Conservation (phyloP, 1,140 invertebrate genomes). For the Drosophila nigrodunni region DNA sequence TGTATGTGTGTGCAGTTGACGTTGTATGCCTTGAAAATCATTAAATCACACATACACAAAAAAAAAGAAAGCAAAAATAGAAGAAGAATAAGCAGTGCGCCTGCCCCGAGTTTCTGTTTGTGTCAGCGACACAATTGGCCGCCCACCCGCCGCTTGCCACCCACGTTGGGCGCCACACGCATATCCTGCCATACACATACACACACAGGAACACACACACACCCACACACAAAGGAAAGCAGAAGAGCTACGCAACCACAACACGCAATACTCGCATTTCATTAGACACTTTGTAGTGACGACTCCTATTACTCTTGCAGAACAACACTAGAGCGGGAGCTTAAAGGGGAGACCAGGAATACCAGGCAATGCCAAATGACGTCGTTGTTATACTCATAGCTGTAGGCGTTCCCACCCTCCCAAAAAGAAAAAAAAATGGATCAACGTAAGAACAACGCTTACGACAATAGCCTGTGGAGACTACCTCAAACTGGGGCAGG, state of each 20-base stretch:
- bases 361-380: conserved; percentile 29
- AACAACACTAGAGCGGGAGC: conserved; percentile 2
- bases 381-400: conserved; percentile 27
- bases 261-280: conserved; percentile 82
- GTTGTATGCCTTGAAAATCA: conserved; percentile 73
- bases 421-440: conserved; percentile 12
- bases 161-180: conserved; percentile 52
- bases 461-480: conserved; percentile 12
- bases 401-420: conserved; percentile 31
- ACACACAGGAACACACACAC: conserved; percentile 18
- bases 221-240: conserved; percentile 12
- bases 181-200: conserved; percentile 58
- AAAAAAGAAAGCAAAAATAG: not conserved
- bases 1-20: conserved; percentile 55
- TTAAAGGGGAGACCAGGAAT: not conserved
- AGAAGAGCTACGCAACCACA: conserved; percentile 78
- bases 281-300: conserved; percentile 82
- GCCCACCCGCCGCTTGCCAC: conserved; percentile 38
- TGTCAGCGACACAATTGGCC: conserved; percentile 77
- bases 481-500: conserved; percentile 17
- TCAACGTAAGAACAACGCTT: conserved; percentile 17
- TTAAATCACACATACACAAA: conserved; percentile 69
- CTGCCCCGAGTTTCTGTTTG: conserved; percentile 61
- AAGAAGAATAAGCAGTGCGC: conserved; percentile 26
- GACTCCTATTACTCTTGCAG: conserved; percentile 77